phyloP scores from a whole-genome alignment of 2,888 invertebrate genomes.

The Hesperia comma region DNA sequence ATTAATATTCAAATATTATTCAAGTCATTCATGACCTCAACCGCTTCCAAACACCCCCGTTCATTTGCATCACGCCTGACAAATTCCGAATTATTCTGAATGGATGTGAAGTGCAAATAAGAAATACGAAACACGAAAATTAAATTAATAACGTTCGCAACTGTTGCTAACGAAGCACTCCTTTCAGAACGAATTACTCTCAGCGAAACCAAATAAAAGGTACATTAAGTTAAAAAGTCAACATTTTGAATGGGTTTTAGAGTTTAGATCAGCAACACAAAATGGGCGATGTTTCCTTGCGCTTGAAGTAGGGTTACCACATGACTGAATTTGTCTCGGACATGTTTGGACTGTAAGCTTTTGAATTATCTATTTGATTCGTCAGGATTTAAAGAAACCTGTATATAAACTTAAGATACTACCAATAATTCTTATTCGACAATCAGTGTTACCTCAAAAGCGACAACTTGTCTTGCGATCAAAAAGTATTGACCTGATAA shows the following conservation, averaged over 20 bases:
- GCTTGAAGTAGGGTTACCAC: too few relatives aligned
- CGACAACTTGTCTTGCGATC: too few relatives aligned
- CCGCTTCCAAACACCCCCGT: not conserved
- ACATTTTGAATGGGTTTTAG: conserved; percentile 1
- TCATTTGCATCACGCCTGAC: conserved; percentile 1
- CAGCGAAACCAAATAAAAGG: not conserved
- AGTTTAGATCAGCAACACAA: not conserved
- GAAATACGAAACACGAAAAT: conserved; percentile 5
- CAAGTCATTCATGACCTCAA: not conserved
- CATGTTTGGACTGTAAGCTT: too few relatives aligned
- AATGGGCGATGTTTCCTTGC: too few relatives aligned
- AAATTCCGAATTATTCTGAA: conserved; percentile 3
- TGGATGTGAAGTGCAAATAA: conserved; percentile 9
- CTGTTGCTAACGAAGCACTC: conserved; percentile 7
- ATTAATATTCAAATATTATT: not conserved
- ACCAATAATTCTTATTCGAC: too few relatives aligned
- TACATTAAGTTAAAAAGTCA: conserved; percentile 3
- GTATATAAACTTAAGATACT: too few relatives aligned
- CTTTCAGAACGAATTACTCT: not conserved
- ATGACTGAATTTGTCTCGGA: too few relatives aligned
- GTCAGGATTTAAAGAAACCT: too few relatives aligned
- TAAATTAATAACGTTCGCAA: conserved; percentile 1
- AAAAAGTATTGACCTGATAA: too few relatives aligned
- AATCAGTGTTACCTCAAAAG: too few relatives aligned
- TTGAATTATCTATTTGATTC: too few relatives aligned